Evolutionary conservation across 2,888 invertebrate genomes (phyloP).

Genomic region (Cremastinae sp.): DNA sequence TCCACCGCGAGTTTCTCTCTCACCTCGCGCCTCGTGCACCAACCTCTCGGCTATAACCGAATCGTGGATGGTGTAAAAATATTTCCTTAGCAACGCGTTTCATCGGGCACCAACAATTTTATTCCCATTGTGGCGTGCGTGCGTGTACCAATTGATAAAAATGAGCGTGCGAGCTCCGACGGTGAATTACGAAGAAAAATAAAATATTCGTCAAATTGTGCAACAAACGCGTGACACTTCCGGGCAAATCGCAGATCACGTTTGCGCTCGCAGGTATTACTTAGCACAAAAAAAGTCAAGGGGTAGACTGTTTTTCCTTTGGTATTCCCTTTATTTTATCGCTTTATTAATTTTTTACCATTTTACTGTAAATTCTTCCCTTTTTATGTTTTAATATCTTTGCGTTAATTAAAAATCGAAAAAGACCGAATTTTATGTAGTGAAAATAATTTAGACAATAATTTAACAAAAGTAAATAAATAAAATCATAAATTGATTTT

Average conservation of each 20-base stretch:
- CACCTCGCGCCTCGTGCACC: too few species aligned
- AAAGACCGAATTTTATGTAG: not conserved
- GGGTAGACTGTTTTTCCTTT: slow-evolving; percentile 8
- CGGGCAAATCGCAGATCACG: slow-evolving; percentile 20
- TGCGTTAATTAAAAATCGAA: not conserved
- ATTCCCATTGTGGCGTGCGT: slow-evolving; percentile 10
- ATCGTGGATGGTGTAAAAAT: not conserved
- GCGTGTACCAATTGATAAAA: not conserved
- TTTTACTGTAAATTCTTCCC: too few species aligned
- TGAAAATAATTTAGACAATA: too few species aligned
- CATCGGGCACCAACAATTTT: slow-evolving; percentile 10
- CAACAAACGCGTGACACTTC: slow-evolving; percentile 26
- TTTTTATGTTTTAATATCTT: too few species aligned
- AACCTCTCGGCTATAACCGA: too few species aligned
- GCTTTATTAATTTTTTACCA: slow-evolving; percentile 23
- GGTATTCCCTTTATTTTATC: not conserved
- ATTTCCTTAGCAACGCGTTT: slow-evolving; percentile 52
- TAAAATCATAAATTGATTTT: too few species aligned
- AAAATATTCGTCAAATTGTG: slow-evolving; percentile 30
- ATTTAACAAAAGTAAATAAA: too few species aligned
- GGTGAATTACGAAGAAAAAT: slow-evolving; percentile 13
- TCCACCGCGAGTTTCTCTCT: too few species aligned
- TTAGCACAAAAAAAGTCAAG: too few species aligned
- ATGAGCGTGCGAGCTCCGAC: not conserved
- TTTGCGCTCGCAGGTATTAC: slow-evolving; percentile 18